Percentiles rank a stretch among this genome's conserved stretches.
These are phyloP conservation scores for Drosophila ochracea DNA, from an alignment of 2,888 invertebrate genomes.

Conservation along the genomic window DNA sequence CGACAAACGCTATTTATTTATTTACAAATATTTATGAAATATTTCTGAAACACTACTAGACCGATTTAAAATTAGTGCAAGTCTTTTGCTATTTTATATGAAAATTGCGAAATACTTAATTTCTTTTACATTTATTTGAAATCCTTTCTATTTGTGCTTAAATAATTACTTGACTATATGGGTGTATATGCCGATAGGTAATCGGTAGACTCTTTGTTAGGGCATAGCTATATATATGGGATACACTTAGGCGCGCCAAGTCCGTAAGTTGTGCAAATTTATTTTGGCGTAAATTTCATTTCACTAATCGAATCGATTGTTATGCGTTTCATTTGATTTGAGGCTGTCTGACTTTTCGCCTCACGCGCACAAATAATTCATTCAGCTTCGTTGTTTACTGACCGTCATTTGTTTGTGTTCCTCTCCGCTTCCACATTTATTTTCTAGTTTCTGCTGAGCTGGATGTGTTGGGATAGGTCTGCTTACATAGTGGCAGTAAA, in stretches of 20 bases:
- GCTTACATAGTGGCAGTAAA: constrained; percentile 3
- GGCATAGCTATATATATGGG: constrained; percentile 31
- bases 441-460: neutral
- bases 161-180: neutral
- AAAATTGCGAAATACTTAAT: no score
- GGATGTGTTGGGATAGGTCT: constrained; percentile 37
- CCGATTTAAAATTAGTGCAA: no score
- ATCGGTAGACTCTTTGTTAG: constrained; percentile 1
- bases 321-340: constrained; percentile 77
- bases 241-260: constrained; percentile 69
- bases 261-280: constrained; percentile 75
- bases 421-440: neutral
- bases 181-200: no score
- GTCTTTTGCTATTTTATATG: no score
- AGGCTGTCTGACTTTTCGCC: constrained; percentile 59
- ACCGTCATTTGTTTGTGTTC: constrained; percentile 43
- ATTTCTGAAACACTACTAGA: no score
- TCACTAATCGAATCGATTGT: constrained; percentile 80
- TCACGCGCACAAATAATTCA: constrained; percentile 42
- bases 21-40: no score
- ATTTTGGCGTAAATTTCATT: constrained; percentile 81
- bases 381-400: constrained; percentile 40
- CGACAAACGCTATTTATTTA: no score
- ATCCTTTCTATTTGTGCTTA: neutral
- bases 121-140: no score